Percentiles rank a stretch among this genome's conserved stretches.
phyloP scores from a whole-genome alignment of 2,888 invertebrate genomes.

The Heliconius hortense region DNA sequence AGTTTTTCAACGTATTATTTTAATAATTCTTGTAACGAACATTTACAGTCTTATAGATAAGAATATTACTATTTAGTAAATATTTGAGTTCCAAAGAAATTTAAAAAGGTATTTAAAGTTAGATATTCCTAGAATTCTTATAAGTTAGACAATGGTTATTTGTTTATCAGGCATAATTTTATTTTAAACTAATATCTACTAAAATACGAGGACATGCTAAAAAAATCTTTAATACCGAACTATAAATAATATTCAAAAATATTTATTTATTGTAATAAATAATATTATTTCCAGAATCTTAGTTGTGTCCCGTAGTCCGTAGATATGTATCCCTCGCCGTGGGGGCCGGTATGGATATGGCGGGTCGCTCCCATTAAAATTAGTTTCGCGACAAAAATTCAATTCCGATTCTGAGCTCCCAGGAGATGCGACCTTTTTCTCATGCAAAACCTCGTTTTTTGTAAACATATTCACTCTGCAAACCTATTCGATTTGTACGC shows the following conservation, averaged over 20 bases:
- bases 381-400: slow-evolving; percentile 61
- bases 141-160: too few relatives aligned
- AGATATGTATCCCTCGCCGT: not conserved
- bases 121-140: too few relatives aligned
- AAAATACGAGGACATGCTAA: not conserved
- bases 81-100: too few relatives aligned
- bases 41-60: too few relatives aligned
- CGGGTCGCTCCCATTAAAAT: slow-evolving; percentile 55
- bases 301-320: not conserved
- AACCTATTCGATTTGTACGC: slow-evolving; percentile 37
- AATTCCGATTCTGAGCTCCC: slow-evolving; percentile 53
- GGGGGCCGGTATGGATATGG: not conserved
- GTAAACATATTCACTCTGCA: slow-evolving; percentile 35
- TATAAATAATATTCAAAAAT: not conserved
- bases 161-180: too few relatives aligned
- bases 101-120: too few relatives aligned
- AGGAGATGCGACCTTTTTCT: slow-evolving; percentile 43
- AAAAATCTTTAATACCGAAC: not conserved
- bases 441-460: slow-evolving; percentile 27
- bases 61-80: too few relatives aligned
- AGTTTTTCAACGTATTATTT: too few relatives aligned
- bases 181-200: not conserved
- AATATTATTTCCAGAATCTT: not conserved
- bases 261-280: not conserved
- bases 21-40: not conserved